phyloP scores from a whole-genome alignment of 2,888 invertebrate species.

The Synergus itoensis region DNA sequence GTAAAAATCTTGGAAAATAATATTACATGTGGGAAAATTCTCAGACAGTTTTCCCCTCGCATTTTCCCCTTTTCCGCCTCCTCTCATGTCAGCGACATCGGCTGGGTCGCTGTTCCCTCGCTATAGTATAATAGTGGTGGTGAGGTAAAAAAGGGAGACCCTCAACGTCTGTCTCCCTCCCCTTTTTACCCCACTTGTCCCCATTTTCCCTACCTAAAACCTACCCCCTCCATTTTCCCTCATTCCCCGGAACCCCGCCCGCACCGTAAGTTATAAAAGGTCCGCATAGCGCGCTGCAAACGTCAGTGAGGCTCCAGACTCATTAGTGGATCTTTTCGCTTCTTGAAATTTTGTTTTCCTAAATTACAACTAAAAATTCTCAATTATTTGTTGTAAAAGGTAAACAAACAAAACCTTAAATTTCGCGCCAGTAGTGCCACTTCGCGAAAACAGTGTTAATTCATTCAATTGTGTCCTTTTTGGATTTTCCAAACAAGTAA shows the following conservation, averaged over 20 bases:
- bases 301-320: slow-evolving; percentile 58
- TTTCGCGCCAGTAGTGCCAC: slow-evolving; percentile 43
- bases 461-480: slow-evolving; percentile 42
- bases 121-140: neutral
- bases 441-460: slow-evolving; percentile 54
- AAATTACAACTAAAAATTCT: neutral
- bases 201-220: slow-evolving; percentile 41
- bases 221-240: slow-evolving; percentile 39
- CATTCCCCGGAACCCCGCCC: slow-evolving; percentile 55
- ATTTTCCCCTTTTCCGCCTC: neutral
- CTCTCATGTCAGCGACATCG: neutral
- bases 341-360: neutral
- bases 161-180: slow-evolving; percentile 34
- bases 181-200: slow-evolving; percentile 17
- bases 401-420: slow-evolving; percentile 12
- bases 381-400: neutral
- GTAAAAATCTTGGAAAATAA: neutral
- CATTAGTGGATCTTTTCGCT: neutral
- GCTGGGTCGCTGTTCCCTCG: slow-evolving; percentile 33
- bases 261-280: slow-evolving; percentile 64
- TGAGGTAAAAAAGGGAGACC: slow-evolving; percentile 9
- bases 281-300: slow-evolving; percentile 46
- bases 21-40: neutral
- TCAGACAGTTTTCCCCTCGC: neutral
- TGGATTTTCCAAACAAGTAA: slow-evolving; percentile 54